These are phyloP conservation scores for Trachops cirrhosus DNA, from an alignment of 2,797 vertebrate species.

Conservation along the genomic window DNA sequence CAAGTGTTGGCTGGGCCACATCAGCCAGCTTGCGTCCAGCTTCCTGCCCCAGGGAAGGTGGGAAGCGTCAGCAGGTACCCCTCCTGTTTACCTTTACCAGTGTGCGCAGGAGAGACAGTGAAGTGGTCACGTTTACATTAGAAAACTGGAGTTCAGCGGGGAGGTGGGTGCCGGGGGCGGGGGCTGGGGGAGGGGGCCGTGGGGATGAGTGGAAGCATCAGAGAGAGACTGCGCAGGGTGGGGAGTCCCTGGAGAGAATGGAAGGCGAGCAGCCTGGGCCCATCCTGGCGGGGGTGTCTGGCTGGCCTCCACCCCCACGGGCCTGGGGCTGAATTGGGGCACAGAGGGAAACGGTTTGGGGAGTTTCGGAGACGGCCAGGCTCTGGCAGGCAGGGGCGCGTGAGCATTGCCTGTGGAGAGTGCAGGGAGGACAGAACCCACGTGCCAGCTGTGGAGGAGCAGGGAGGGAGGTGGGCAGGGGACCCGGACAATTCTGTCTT, in stretches of 20 bases:
- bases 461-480: not conserved
- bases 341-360: not conserved
- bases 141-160: not conserved
- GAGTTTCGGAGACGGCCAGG: not conserved
- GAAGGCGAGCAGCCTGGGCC: not conserved
- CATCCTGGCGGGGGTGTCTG: not conserved
- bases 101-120: not conserved
- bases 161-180: too few species aligned
- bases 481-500: rapidly evolving
- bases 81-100: rapidly evolving
- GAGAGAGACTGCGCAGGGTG: not conserved
- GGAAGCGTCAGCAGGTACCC: not conserved
- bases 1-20: not conserved
- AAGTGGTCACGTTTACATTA: rapidly evolving
- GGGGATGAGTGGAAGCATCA: not conserved
- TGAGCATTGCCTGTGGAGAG: not conserved
- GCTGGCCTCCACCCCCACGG: not conserved
- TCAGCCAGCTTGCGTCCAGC: not conserved
- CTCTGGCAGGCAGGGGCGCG: not conserved
- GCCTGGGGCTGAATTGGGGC: not conserved
- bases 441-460: not conserved
- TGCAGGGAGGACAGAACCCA: not conserved
- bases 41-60: not conserved
- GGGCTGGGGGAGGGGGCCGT: not conserved
- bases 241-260: not conserved